Evolutionary conservation across 2,797 vertebrate species (phyloP).

Genomic region (Myotis pilosus): DNA sequence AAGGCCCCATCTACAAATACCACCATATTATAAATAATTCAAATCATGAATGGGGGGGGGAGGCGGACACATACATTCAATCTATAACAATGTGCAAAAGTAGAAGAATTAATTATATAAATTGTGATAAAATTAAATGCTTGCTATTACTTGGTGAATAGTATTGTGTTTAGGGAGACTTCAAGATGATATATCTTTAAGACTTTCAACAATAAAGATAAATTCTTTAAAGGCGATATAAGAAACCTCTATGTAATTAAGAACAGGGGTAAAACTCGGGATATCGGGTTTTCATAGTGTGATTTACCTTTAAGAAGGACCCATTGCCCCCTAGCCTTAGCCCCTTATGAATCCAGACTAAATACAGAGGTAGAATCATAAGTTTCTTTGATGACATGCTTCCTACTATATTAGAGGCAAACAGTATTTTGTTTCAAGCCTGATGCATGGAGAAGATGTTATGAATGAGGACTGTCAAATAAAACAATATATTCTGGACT

Average conservation of each 20-base stretch:
- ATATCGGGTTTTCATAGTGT: not conserved
- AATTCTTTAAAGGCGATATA: not conserved
- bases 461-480: not conserved
- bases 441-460: not conserved
- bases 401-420: not conserved
- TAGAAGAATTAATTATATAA: not conserved
- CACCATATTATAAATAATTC: not conserved
- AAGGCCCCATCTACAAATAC: not conserved
- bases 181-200: not conserved
- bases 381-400: not conserved
- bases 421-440: not conserved
- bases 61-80: not conserved
- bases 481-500: not conserved
- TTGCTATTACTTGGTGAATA: not conserved
- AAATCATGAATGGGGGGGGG: not conserved
- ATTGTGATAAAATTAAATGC: not conserved
- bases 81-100: not conserved
- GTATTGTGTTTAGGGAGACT: not conserved
- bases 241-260: not conserved
- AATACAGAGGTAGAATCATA: not conserved
- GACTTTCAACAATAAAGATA: too few relatives aligned
- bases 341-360: not conserved
- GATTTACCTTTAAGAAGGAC: not conserved
- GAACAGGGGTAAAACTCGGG: not conserved
- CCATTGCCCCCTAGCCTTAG: not conserved